Evolutionary conservation across 2,113 vertebrate species (phyloP).

Genomic region (Albula glossodonta): DNA sequence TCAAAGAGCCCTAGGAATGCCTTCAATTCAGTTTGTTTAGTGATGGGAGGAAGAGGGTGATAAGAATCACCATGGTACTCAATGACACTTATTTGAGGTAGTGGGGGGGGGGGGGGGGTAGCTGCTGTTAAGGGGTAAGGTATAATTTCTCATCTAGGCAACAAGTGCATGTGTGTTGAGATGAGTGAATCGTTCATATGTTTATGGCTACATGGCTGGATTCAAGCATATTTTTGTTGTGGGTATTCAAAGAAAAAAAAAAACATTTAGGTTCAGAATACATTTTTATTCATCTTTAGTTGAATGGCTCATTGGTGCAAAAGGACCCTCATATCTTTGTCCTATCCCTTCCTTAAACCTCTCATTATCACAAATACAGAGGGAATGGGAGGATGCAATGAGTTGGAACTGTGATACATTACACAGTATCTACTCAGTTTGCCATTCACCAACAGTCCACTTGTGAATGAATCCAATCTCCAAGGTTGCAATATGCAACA

Average conservation of each 20-base stretch:
- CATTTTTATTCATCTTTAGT: conserved; percentile 22
- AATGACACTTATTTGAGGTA: neutral
- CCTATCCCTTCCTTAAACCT: neutral
- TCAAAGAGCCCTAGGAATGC: neutral
- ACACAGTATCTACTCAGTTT: neutral
- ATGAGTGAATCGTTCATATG: neutral
- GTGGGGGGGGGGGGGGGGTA: neutral
- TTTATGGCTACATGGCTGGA: neutral
- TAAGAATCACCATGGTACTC: neutral
- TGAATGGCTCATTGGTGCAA: neutral
- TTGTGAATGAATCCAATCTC: conserved; percentile 14
- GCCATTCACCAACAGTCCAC: neutral
- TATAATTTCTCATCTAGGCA: neutral
- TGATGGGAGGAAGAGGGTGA: neutral
- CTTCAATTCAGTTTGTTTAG: neutral
- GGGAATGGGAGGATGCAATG: neutral
- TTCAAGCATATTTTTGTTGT: neutral
- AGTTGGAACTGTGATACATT: neutral
- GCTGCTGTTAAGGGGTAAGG: neutral
- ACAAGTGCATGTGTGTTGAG: neutral
- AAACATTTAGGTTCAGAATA: neutral
- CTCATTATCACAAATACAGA: neutral
- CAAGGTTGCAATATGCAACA: conserved; percentile 72
- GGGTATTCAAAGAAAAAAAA: neutral
- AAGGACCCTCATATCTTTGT: neutral